Evolutionary conservation across 2,113 vertebrate species (phyloP).

Genomic region (Macquaria ambigua): DNA sequence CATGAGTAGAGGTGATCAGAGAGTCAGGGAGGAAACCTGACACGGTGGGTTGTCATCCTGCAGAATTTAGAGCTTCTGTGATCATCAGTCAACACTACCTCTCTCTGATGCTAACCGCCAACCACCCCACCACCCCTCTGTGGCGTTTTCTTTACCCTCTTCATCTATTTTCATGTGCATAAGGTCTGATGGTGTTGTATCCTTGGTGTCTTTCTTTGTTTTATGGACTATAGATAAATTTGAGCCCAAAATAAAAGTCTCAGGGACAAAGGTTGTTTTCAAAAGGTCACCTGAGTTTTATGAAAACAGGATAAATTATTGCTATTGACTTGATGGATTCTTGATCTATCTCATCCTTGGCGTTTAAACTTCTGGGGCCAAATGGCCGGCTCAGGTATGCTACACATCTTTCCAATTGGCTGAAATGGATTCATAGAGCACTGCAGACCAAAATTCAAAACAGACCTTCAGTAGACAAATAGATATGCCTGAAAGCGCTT

Average conservation of each 20-base stretch:
- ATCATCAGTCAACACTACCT: slow-evolving; percentile 49
- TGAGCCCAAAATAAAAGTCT: neutral
- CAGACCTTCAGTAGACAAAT: slow-evolving; percentile 68
- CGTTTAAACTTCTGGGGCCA: slow-evolving; percentile 14
- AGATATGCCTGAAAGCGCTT: slow-evolving; percentile 60
- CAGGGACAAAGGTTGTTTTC: neutral
- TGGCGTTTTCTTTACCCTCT: neutral
- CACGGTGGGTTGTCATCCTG: slow-evolving; percentile 34
- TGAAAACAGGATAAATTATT: neutral
- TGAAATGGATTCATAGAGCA: slow-evolving; percentile 28
- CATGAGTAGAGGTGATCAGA: slow-evolving; percentile 41
- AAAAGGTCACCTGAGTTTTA: slow-evolving; percentile 34
- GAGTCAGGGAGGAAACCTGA: slow-evolving; percentile 41
- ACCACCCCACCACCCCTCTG: neutral
- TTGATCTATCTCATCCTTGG: slow-evolving; percentile 24
- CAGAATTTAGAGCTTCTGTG: slow-evolving; percentile 59
- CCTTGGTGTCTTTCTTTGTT: neutral
- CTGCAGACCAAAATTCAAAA: slow-evolving; percentile 63
- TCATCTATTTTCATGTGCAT: neutral
- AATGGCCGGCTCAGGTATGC: slow-evolving; percentile 44
- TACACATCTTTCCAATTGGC: slow-evolving; percentile 53
- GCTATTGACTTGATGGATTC: slow-evolving; percentile 10
- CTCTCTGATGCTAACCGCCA: neutral
- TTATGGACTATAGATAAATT: neutral
- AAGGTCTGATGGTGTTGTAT: too few relatives aligned